Conservation (phyloP, 2,113 vertebrate genomes). For the Carettochelys insculpta region DNA sequence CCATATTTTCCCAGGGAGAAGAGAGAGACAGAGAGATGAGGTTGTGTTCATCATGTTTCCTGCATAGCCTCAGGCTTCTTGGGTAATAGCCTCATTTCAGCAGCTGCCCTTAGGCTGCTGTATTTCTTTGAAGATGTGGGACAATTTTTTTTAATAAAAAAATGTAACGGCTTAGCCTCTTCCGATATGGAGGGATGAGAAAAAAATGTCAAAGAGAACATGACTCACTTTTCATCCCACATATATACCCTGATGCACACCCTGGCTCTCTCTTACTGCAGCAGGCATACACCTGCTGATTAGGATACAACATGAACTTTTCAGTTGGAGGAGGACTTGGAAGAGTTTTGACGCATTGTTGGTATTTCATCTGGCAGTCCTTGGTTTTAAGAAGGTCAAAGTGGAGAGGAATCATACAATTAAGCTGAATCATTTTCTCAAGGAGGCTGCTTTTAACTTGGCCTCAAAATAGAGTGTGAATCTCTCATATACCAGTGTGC, state of each 20-base stretch:
- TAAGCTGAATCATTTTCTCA: background rate
- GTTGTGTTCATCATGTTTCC: conserved; percentile 1
- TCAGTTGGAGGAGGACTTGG: background rate
- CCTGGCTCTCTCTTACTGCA: background rate
- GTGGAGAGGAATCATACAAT: background rate
- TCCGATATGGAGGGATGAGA: background rate
- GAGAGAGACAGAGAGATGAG: background rate
- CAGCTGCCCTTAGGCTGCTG: conserved; percentile 7
- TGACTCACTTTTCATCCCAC: background rate
- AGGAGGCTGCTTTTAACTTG: background rate
- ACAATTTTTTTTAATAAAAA: background rate
- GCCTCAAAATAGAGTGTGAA: background rate
- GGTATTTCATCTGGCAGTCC: background rate
- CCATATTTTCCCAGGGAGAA: background rate
- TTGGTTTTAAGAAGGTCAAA: background rate
- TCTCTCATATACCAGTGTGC: too few species aligned
- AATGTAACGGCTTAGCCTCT: background rate
- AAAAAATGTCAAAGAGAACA: background rate
- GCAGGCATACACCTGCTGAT: background rate
- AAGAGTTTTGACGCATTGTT: background rate
- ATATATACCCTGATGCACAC: accelerated
- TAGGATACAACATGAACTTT: background rate
- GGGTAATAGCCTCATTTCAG: background rate
- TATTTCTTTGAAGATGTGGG: conserved; percentile 14
- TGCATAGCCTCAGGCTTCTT: background rate